phyloP scores from a whole-genome alignment of 2,113 vertebrate genomes.

The Synodontis membranacea region DNA sequence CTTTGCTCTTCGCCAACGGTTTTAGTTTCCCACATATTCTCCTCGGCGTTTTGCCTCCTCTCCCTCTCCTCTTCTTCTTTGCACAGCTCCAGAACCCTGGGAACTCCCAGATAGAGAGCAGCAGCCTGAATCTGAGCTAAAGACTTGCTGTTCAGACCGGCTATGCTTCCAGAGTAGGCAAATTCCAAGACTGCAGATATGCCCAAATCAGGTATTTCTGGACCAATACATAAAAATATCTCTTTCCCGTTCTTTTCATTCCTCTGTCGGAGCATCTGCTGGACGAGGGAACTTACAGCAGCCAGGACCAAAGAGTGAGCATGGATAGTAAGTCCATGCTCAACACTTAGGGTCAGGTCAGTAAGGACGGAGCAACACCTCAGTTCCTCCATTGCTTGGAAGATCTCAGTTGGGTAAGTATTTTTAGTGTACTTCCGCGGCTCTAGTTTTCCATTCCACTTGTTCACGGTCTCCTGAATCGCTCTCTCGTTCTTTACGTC shows the following conservation, averaged over 20 bases:
- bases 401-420: conserved; percentile 62
- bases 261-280: conserved; percentile 43
- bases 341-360: conserved; percentile 62
- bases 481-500: conserved; percentile 7
- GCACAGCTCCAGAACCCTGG: conserved; percentile 71
- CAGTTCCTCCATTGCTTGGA: conserved; percentile 65
- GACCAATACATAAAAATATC: conserved; percentile 39
- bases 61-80: conserved; percentile 23
- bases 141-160: conserved; percentile 47
- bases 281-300: conserved; percentile 67
- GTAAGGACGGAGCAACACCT: conserved; percentile 63
- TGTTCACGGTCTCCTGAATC: not conserved
- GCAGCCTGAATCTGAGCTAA: conserved; percentile 64
- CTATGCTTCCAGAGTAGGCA: conserved; percentile 77
- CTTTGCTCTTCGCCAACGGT: conserved; percentile 68
- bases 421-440: conserved; percentile 29
- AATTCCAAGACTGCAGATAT: conserved; percentile 79
- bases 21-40: not conserved
- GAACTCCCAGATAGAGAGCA: conserved; percentile 69
- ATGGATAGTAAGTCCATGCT: conserved; percentile 46
- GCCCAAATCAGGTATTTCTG: conserved; percentile 58
- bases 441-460: not conserved
- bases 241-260: not conserved
- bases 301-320: conserved; percentile 70
- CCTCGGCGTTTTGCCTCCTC: not conserved